Evolutionary conservation across 2,113 vertebrate species (phyloP).

Genomic region (Catharus bicknelli): DNA sequence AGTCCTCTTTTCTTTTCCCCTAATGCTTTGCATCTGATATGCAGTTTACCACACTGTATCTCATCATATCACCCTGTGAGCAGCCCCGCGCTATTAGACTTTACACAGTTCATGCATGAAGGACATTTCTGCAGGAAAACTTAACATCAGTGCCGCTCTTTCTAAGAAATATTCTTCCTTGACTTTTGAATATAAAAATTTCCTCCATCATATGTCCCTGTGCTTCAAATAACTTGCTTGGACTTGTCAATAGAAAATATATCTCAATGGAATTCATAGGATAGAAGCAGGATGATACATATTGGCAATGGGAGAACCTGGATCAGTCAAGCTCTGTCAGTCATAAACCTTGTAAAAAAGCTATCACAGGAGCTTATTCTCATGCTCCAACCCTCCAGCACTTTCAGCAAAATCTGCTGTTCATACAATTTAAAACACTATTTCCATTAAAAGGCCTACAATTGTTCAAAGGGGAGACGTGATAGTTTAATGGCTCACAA

Average conservation of each 20-base stretch:
- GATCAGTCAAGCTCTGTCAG: neutral
- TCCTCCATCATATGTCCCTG: neutral
- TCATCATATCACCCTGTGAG: fast-evolving
- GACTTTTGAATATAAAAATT: neutral
- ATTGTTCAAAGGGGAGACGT: neutral
- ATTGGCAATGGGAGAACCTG: neutral
- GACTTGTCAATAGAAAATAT: neutral
- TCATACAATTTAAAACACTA: neutral
- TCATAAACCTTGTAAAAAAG: neutral
- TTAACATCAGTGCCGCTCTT: neutral
- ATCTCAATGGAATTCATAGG: neutral
- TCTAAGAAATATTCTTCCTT: neutral
- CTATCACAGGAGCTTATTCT: neutral
- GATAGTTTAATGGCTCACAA: neutral
- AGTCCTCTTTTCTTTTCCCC: neutral
- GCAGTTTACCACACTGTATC: neutral
- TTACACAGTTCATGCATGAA: neutral
- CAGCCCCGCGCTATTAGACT: neutral
- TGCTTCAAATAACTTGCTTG: neutral
- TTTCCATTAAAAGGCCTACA: neutral
- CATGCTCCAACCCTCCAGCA: neutral
- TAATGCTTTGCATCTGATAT: neutral
- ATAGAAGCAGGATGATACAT: neutral
- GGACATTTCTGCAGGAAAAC: neutral
- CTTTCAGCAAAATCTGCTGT: neutral